Percentiles rank a stretch among this genome's conserved stretches.
These are phyloP conservation scores for Arion vulgaris DNA, from an alignment of 1,140 invertebrate genomes.

Conservation along the genomic window DNA sequence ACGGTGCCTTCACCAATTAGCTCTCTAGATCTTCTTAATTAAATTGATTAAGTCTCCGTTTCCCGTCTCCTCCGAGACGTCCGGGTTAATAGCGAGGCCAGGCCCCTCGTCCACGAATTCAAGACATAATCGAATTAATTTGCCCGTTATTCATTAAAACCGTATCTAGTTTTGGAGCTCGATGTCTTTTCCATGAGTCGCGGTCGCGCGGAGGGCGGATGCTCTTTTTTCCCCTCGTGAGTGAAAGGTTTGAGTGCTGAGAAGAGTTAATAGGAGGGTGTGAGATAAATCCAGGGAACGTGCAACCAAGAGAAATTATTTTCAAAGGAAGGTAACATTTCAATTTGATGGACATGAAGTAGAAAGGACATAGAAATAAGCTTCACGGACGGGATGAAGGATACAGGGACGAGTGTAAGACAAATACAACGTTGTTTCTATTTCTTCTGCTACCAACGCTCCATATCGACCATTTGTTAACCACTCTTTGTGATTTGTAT, in stretches of 20 bases:
- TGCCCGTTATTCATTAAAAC: constrained; percentile 32
- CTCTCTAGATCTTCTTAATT: constrained; percentile 35
- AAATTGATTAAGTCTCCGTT: constrained; percentile 34
- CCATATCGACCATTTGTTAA: too few species aligned
- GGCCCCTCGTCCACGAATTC: not conserved
- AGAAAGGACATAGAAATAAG: too few species aligned
- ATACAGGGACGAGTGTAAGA: too few species aligned
- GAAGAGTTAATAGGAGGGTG: not conserved
- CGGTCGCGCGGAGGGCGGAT: not conserved
- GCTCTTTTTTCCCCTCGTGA: not conserved
- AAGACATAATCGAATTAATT: constrained; percentile 30
- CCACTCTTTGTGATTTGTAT: too few species aligned
- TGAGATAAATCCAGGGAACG: not conserved
- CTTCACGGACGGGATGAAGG: too few species aligned
- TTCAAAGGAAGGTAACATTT: too few species aligned
- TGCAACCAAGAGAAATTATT: not conserved
- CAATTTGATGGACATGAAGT: too few species aligned
- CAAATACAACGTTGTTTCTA: too few species aligned
- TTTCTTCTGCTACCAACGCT: too few species aligned
- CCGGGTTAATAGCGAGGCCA: constrained; percentile 17
- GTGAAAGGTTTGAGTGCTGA: constrained; percentile 1
- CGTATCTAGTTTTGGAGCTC: not conserved
- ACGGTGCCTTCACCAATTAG: constrained; percentile 27
- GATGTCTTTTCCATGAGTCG: not conserved
- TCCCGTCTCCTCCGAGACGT: not conserved